Evolutionary conservation across 2,888 invertebrate genomes (phyloP), one percentile per base, ranked within the genome.

Genomic region (Metopia argyrocephala): DNA sequence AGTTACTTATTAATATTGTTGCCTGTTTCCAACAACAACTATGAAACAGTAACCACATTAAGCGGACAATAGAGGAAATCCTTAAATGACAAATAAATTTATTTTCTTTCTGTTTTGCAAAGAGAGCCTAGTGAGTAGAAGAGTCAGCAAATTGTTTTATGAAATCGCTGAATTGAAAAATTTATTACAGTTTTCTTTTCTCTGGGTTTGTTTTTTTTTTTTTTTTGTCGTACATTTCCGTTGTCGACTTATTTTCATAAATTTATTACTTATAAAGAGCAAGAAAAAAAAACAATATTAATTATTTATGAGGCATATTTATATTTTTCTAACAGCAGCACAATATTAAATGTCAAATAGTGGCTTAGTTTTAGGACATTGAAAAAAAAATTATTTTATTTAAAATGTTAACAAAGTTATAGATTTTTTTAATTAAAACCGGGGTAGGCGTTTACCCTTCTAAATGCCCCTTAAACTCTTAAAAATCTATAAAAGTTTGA

Each of bases 61-160:
- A 21, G 64, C 52, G 64, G 57, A 65, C 69, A 74, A 69, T 64
- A 78, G 21, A 57, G 73, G 78, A 71, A 54, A 66, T 78, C 66
- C 78, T 71, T 61, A 45, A 76, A 61, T 54, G 54, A 38, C 52
- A 78, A 76, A 78, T 54, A 78, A 31, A n/a, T n/a, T n/a, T n/a
- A n/a, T n/a, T n/a, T n/a, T n/a, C n/a, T n/a, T n/a, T n/a, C n/a
- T n/a, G n/a, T n/a, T n/a, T n/a, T n/a, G n/a, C n/a, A n/a, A n/a
- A n/a, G n/a, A n/a, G n/a, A n/a, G n/a, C n/a, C n/a, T n/a, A n/a
- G n/a, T n/a, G n/a, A n/a, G n/a, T n/a, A n/a, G n/a, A n/a, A n/a
- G n/a, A n/a, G n/a, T n/a, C 5, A 15, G 18, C n/a, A 56, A 9
- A 56, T 25, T 4, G 7, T 56, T 25, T n/a, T 18, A 18, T n/a